A percentile compares a stretch with the other conserved stretches of the same genome.
Evolutionary conservation across 2,888 invertebrate genomes (phyloP).

Genomic region (Eilema griseolum): DNA sequence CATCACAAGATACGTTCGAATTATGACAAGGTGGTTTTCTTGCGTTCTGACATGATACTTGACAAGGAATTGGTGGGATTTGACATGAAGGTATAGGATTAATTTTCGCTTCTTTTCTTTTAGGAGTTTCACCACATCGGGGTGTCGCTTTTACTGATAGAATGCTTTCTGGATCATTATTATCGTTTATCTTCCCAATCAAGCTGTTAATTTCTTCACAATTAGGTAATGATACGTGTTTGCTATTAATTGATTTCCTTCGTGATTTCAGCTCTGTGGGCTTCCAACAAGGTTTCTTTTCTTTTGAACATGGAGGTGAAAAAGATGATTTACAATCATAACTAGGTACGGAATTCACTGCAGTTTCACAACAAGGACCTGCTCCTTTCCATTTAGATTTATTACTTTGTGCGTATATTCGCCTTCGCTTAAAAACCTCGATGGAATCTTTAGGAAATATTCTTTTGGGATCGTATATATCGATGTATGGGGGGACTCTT

Average conservation of each 20-base stretch:
- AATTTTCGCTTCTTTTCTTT: slow-evolving; percentile 34
- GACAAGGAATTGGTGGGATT: slow-evolving; percentile 47
- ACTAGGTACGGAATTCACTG: slow-evolving; percentile 16
- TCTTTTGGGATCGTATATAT: slow-evolving; percentile 42
- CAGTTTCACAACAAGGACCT: background rate
- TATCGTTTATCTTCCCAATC: slow-evolving; percentile 35
- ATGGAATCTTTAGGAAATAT: slow-evolving; percentile 74
- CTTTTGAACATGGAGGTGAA: background rate
- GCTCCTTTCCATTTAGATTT: slow-evolving; percentile 5
- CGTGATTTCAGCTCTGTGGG: slow-evolving; percentile 15
- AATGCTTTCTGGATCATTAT: slow-evolving; percentile 54
- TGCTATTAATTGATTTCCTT: slow-evolving; percentile 48
- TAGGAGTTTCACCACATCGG: background rate
- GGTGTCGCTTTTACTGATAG: slow-evolving; percentile 51
- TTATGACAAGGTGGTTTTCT: slow-evolving; percentile 47
- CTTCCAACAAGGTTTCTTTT: slow-evolving; percentile 14
- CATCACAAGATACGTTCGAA: slow-evolving; percentile 30
- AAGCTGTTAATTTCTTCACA: slow-evolving; percentile 50
- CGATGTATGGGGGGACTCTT: background rate
- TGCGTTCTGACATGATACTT: slow-evolving; percentile 42
- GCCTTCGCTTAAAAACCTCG: slow-evolving; percentile 70
- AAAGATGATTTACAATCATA: slow-evolving; percentile 47
- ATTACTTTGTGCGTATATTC: slow-evolving; percentile 61
- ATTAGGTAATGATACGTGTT: slow-evolving; percentile 63
- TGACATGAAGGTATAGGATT: slow-evolving; percentile 42